Evolutionary conservation across 1,140 invertebrate genomes (phyloP).

Genomic region (Myzus persicae): DNA sequence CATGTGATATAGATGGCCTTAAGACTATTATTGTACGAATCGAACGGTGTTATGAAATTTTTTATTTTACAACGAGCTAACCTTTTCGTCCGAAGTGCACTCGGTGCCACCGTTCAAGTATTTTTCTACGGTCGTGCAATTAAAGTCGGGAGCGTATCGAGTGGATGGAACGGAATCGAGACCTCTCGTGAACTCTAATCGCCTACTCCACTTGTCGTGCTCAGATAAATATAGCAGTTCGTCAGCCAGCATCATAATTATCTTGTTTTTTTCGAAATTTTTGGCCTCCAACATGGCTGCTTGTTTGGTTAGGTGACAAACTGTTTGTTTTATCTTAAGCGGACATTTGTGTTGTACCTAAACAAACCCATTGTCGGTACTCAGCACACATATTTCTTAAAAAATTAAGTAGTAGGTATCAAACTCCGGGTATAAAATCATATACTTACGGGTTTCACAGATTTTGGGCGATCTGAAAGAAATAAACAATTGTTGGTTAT

Average conservation of each 20-base stretch:
- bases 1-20: not conserved
- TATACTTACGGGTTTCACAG: constrained; percentile 12
- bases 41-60: not conserved
- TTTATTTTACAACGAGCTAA: not conserved
- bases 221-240: constrained; percentile 56
- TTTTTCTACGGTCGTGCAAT: constrained; percentile 58
- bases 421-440: not conserved
- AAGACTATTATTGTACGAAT: not conserved
- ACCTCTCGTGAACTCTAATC: not conserved
- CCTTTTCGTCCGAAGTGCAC: constrained; percentile 16
- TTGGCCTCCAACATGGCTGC: constrained; percentile 58
- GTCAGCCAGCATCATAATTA: constrained; percentile 60
- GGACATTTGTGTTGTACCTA: constrained; percentile 11
- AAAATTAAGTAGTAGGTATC: not conserved
- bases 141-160: constrained; percentile 56
- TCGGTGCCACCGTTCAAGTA: constrained; percentile 50
- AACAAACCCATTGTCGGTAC: not conserved
- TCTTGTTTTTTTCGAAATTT: constrained; percentile 59
- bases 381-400: not conserved
- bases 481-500: not conserved
- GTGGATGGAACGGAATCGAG: not conserved
- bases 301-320: constrained; percentile 51
- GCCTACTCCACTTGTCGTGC: constrained; percentile 24
- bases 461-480: constrained; percentile 5
- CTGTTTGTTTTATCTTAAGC: constrained; percentile 7